Conservation (phyloP, 2,797 vertebrate genomes). For the Squalus acanthias region DNA sequence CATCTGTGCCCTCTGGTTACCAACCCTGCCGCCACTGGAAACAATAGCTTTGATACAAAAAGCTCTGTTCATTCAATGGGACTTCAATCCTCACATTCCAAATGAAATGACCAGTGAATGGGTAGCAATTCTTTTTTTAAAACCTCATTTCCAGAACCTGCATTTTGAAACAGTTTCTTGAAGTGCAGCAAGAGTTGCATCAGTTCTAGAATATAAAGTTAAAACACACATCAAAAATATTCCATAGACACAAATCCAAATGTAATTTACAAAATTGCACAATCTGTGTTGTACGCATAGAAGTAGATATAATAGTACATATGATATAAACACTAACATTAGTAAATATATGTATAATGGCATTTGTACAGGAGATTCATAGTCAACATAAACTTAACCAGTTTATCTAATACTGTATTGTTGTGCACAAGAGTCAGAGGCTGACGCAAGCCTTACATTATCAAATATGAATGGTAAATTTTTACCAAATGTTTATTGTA, state of each 20-base stretch:
- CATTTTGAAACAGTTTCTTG: background rate
- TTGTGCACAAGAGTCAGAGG: background rate
- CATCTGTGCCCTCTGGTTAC: background rate
- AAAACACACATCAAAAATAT: background rate
- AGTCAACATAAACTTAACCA: background rate
- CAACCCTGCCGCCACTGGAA: background rate
- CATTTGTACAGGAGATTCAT: background rate
- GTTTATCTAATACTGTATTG: no score
- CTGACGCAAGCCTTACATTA: background rate
- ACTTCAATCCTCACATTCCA: background rate
- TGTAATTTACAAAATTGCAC: background rate
- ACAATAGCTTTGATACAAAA: background rate
- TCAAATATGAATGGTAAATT: background rate
- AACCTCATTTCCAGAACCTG: background rate
- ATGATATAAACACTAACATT: background rate
- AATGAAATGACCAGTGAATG: background rate
- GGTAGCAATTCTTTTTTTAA: background rate
- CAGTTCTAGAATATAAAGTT: background rate
- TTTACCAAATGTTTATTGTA: background rate
- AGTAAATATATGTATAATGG: background rate
- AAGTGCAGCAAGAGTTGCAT: background rate
- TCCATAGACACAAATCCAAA: background rate
- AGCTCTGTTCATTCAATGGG: background rate
- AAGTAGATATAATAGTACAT: background rate
- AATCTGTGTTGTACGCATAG: background rate